Base-by-base conservation (phyloP, 2,888 invertebrate species). In the Epistrophe eligans region DNA sequence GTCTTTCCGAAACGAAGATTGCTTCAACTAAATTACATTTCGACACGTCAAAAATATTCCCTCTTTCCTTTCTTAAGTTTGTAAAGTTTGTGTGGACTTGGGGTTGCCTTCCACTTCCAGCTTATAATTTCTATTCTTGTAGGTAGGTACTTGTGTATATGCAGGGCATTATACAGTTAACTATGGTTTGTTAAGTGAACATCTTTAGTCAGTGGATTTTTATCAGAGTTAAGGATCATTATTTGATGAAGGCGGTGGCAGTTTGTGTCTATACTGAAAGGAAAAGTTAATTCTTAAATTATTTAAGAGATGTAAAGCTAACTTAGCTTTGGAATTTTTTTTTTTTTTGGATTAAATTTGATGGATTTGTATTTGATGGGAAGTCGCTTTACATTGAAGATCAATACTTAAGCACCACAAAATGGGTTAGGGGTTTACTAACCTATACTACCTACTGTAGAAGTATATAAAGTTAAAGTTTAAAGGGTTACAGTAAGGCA, bases 161-260 rank as follows among this genome's bases (percentile, higher is more conserved):
- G 40, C 4, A n/a, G 83, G 83, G 87, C 76, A 83, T 58, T 48
- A 62, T 48, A 62, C 70, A 64, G 62, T 71, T 74, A 85, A 82
- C 87, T 71, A 74, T 40, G 83, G 79, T 70, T 79, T 74, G 79
- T 83, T 83, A 87, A 87, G 67, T 87, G 87, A 79, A 83, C 87
- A 85, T 82, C 77, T 52, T 17, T 9, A 28, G 7, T 15, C 32
- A 82, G 38, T 52, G 55, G 66, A 28, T 67, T 62, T 8, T 79
- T 66, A 87, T 87, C 87, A 24, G 19, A 70, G 67, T 70, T 73
- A 77, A 72, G 66, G 67, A 87, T 87, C 83, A 15, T 70, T 57
- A 15, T 70, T 57, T 50, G 52, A 28, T 70, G 28, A 10, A 17
- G 62, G 55, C 32, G 5, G 28, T 60, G 38, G 67, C 11, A 64